These are phyloP conservation scores for Eueides isabella DNA, from an alignment of 1,140 invertebrate genomes.

Conservation along the genomic window DNA sequence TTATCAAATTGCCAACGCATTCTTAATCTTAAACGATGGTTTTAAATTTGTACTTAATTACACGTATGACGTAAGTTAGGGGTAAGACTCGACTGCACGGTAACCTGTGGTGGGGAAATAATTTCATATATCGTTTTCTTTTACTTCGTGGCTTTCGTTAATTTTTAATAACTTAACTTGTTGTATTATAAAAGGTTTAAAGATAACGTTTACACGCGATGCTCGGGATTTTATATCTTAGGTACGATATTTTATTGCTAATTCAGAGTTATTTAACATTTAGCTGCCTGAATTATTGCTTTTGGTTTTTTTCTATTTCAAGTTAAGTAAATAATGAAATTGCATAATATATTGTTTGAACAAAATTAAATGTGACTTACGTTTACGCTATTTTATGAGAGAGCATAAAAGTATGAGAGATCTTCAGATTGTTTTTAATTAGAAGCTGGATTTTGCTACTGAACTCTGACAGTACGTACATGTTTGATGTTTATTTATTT, in stretches of 20 bases:
- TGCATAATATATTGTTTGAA: too few relatives aligned
- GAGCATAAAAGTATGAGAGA: too few relatives aligned
- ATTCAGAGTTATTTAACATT: too few relatives aligned
- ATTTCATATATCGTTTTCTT: not conserved
- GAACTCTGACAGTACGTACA: too few relatives aligned
- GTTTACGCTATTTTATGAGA: too few relatives aligned
- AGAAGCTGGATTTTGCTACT: too few relatives aligned
- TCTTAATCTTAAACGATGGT: constrained; percentile 11
- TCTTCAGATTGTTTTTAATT: too few relatives aligned
- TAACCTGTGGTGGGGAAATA: constrained; percentile 19
- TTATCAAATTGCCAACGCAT: constrained; percentile 20
- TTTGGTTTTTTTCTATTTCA: too few relatives aligned
- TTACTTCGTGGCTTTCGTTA: not conserved
- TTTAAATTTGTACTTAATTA: constrained; percentile 34
- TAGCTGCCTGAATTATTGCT: too few relatives aligned
- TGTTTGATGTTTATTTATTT: too few relatives aligned
- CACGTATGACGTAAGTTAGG: constrained; percentile 21
- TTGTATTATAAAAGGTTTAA: not conserved
- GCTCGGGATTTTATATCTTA: not conserved
- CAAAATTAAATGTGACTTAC: too few relatives aligned
- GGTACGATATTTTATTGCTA: not conserved
- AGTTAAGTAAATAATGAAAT: too few relatives aligned
- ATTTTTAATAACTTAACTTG: constrained; percentile 10
- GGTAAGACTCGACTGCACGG: constrained; percentile 25
- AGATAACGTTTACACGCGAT: constrained; percentile 5